Conservation (phyloP, 2,888 invertebrate species). For the Lithophane semibrunnea region DNA sequence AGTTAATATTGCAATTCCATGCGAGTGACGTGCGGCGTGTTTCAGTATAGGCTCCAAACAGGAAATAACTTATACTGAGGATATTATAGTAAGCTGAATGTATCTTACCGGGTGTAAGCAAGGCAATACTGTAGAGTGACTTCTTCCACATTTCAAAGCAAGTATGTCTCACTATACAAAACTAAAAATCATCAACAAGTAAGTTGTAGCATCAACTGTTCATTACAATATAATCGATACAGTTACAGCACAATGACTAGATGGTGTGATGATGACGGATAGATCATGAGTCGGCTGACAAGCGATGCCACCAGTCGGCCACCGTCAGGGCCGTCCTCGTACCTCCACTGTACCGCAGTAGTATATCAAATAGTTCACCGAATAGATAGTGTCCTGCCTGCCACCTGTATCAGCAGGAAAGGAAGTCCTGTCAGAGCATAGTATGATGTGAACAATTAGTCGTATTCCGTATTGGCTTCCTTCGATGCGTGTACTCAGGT, state of each 20-base stretch:
- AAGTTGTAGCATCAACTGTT: slow-evolving; percentile 89
- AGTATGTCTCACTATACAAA: slow-evolving; percentile 90
- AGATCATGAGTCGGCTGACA: slow-evolving; percentile 80
- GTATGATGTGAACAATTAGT: slow-evolving; percentile 61
- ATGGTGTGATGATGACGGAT: slow-evolving; percentile 84
- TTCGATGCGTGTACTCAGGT: slow-evolving; percentile 76
- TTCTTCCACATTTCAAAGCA: slow-evolving; percentile 90
- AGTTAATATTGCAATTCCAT: slow-evolving; percentile 71
- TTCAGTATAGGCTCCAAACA: slow-evolving; percentile 86
- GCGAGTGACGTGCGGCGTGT: slow-evolving; percentile 80
- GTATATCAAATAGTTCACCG: slow-evolving; percentile 44
- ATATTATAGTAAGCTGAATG: slow-evolving; percentile 90
- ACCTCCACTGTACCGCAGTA: slow-evolving; percentile 59
- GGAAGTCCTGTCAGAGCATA: slow-evolving; percentile 62
- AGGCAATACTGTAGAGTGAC: slow-evolving; percentile 90
- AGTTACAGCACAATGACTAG: slow-evolving; percentile 88
- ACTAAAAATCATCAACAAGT: slow-evolving; percentile 88
- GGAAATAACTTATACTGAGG: slow-evolving; percentile 89
- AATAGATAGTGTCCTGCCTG: slow-evolving; percentile 58
- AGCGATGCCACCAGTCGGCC: slow-evolving; percentile 76
- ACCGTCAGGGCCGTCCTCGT: slow-evolving; percentile 49
- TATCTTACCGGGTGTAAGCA: slow-evolving; percentile 91
- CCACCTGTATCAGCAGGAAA: slow-evolving; percentile 71
- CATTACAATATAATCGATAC: slow-evolving; percentile 84
- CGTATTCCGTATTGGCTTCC: slow-evolving; percentile 69